Conservation (phyloP, 2,113 vertebrate genomes). For the Grus americana region DNA sequence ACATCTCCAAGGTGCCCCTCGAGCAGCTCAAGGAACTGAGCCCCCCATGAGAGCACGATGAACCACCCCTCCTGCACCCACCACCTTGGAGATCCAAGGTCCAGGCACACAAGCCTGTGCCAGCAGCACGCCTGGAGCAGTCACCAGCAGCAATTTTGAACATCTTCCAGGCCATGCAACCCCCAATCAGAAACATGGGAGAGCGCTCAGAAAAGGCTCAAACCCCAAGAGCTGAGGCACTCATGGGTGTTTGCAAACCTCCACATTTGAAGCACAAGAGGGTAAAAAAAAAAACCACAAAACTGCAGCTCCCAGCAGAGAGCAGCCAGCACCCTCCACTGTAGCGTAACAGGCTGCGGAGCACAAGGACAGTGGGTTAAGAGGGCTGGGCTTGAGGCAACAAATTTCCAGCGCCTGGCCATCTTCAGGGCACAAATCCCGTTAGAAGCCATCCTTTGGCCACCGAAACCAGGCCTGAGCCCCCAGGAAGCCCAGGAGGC, state of each 20-base stretch:
- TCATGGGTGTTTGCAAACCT: neutral
- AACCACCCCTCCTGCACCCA: neutral
- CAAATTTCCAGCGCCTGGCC: neutral
- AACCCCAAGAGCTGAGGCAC: neutral
- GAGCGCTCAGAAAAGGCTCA: neutral
- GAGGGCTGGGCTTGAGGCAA: neutral
- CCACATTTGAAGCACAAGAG: neutral
- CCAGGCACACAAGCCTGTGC: neutral
- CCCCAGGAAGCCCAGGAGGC: neutral
- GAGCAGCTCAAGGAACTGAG: accelerated
- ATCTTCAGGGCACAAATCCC: neutral
- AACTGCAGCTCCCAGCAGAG: neutral
- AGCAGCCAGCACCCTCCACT: neutral
- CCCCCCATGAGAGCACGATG: accelerated
- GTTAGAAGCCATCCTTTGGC: neutral
- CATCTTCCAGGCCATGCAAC: neutral
- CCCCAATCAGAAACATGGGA: neutral
- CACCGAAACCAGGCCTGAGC: neutral
- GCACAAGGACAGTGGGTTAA: neutral
- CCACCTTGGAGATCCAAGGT: neutral
- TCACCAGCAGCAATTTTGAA: accelerated
- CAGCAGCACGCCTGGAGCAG: neutral
- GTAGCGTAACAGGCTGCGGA: neutral
- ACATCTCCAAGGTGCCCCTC: neutral
- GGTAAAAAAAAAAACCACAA: neutral